These are phyloP conservation scores for Typhlomys cinereus DNA, from an alignment of 2,113 vertebrate species.

Conservation along the genomic window DNA sequence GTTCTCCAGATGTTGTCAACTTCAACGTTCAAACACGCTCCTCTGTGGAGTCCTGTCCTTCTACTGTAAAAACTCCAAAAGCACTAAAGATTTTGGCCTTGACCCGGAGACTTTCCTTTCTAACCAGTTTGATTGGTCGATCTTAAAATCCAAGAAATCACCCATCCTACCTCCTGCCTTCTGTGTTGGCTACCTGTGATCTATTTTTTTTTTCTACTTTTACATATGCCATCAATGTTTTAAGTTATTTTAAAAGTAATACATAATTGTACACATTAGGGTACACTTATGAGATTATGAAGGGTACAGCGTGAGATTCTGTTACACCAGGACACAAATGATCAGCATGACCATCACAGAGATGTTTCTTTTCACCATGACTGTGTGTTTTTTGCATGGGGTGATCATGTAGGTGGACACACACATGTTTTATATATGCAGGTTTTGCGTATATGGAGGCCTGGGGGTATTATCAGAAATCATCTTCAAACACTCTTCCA, in stretches of 20 bases:
- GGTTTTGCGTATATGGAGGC: too few species aligned
- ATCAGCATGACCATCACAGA: not conserved
- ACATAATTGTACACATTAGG: not conserved
- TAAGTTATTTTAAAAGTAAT: too few species aligned
- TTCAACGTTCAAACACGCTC: not conserved
- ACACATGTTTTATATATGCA: too few species aligned
- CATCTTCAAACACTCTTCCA: too few species aligned
- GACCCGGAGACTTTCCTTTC: not conserved
- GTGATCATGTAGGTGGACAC: too few species aligned
- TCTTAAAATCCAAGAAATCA: slow-evolving; percentile 9
- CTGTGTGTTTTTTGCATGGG: too few species aligned
- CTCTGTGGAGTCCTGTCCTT: not conserved
- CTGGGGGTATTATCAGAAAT: too few species aligned
- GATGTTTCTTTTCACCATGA: too few species aligned
- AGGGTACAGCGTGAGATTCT: not conserved
- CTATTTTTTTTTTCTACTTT: not conserved
- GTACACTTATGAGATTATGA: too few species aligned
- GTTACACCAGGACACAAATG: not conserved
- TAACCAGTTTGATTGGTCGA: not conserved
- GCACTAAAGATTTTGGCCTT: not conserved
- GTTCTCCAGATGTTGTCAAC: not conserved
- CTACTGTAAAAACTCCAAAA: not conserved
- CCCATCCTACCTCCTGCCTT: not conserved
- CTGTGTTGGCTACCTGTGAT: not conserved
- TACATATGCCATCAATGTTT: not conserved